Evolutionary conservation across 1,140 invertebrate species (phyloP).

Genomic region (Nylanderia fulva): DNA sequence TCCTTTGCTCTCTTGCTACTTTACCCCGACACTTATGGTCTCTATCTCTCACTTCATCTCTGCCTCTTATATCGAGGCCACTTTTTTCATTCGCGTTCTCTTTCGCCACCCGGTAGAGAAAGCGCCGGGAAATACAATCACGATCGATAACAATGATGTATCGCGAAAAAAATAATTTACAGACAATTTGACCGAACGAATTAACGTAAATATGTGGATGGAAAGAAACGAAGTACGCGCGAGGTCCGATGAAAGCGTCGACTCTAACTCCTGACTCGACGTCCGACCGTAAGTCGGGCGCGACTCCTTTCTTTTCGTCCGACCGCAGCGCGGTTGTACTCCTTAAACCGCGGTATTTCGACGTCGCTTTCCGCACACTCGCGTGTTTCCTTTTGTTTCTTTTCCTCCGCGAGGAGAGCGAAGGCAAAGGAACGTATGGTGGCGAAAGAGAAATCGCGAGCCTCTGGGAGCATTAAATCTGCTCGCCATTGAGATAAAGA

Average conservation of each 20-base stretch:
- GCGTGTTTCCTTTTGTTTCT: background rate
- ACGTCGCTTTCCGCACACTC: conserved; percentile 35
- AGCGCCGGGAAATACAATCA: conserved; percentile 15
- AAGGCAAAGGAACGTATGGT: conserved; percentile 1
- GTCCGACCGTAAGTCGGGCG: conserved; percentile 2
- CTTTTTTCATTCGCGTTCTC: conserved; percentile 36
- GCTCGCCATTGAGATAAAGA: conserved; percentile 48
- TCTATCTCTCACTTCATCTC: conserved; percentile 71
- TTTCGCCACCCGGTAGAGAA: conserved; percentile 37
- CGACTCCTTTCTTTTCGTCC: conserved; percentile 21
- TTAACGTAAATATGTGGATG: no score
- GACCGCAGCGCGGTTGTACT: conserved; percentile 10
- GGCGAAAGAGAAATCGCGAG: conserved; percentile 46
- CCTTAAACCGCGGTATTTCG: conserved; percentile 41
- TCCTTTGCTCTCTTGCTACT: conserved; percentile 22
- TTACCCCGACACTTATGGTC: conserved; percentile 48
- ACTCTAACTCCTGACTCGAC: conserved; percentile 25
- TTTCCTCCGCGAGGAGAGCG: background rate
- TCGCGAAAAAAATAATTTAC: no score
- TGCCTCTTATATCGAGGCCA: conserved; percentile 66
- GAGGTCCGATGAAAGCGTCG: no score
- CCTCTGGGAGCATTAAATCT: conserved; percentile 43
- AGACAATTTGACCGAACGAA: no score
- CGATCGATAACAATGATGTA: background rate
- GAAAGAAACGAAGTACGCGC: no score